phyloP scores from a whole-genome alignment of 2,888 invertebrate genomes.

The Dolomedes plantarius region DNA sequence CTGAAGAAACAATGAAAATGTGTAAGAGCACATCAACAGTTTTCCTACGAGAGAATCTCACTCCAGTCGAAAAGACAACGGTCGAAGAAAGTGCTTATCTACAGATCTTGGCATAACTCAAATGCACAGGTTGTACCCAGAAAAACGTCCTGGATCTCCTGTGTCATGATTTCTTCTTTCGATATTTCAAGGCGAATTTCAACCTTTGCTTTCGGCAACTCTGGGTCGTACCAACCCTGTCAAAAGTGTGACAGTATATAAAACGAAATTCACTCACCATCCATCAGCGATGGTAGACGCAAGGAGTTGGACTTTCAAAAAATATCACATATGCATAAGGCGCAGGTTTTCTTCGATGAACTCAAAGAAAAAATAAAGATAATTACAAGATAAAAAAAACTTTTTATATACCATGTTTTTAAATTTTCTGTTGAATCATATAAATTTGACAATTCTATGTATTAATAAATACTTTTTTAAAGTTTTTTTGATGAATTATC shows the following conservation, averaged over 20 bases:
- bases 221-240: background rate
- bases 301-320: background rate
- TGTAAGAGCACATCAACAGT: background rate
- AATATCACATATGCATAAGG: background rate
- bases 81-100: background rate
- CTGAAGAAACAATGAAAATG: background rate
- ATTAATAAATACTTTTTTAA: no score
- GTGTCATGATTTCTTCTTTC: background rate
- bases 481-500: no score
- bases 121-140: background rate
- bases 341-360: background rate
- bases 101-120: background rate
- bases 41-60: background rate
- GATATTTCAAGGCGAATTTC: background rate
- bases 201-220: background rate
- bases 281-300: background rate
- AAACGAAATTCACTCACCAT: background rate
- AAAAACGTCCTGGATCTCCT: background rate
- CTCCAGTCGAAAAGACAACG: no score
- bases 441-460: no score
- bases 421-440: no score
- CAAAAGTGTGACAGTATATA: background rate
- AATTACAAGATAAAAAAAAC: no score
- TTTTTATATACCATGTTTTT: no score
- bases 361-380: slow-evolving; percentile 1